Percentiles rank a stretch among this genome's conserved stretches.
phyloP scores from a whole-genome alignment of 2,888 invertebrate genomes.

The Bellardia bayeri region DNA sequence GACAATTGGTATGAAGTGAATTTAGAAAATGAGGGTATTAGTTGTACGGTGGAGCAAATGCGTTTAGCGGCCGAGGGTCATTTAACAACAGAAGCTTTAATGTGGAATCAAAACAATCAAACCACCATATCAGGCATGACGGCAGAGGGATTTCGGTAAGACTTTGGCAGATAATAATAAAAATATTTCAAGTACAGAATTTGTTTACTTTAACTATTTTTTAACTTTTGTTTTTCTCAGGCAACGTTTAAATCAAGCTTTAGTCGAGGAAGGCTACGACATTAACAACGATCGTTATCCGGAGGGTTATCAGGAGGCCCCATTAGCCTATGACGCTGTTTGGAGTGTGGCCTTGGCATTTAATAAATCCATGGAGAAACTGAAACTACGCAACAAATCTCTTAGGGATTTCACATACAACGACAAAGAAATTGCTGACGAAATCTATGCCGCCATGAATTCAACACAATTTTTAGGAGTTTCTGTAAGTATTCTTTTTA shows the following conservation, averaged over 20 bases:
- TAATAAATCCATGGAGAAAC: conserved; percentile 97
- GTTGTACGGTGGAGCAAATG: conserved; percentile 97
- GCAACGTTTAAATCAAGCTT: conserved; percentile 91
- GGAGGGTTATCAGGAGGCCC: conserved; percentile 98
- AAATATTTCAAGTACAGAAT: neutral
- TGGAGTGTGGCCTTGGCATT: conserved; percentile 99
- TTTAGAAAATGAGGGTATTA: conserved; percentile 93
- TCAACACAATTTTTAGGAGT: conserved; percentile 99
- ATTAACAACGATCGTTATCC: conserved; percentile 94
- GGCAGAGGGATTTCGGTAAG: conserved; percentile 92
- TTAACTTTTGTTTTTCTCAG: conserved; percentile 82
- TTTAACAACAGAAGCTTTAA: conserved; percentile 98
- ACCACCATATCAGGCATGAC: conserved; percentile 98
- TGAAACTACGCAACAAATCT: conserved; percentile 90
- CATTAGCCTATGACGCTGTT: conserved; percentile 99
- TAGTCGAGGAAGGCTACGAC: conserved; percentile 92
- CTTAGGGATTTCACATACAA: conserved; percentile 98
- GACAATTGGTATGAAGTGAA: conserved; percentile 99
- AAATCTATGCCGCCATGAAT: conserved; percentile 98
- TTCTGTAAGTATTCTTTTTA: conserved; percentile 91
- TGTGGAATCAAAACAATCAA: conserved; percentile 98
- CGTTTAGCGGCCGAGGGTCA: conserved; percentile 97
- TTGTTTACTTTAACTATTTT: neutral
- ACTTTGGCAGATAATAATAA: neutral
- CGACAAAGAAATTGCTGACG: conserved; percentile 96